Evolutionary conservation across 2,113 vertebrate species (phyloP).

Genomic region (Laticauda laticaudata): DNA sequence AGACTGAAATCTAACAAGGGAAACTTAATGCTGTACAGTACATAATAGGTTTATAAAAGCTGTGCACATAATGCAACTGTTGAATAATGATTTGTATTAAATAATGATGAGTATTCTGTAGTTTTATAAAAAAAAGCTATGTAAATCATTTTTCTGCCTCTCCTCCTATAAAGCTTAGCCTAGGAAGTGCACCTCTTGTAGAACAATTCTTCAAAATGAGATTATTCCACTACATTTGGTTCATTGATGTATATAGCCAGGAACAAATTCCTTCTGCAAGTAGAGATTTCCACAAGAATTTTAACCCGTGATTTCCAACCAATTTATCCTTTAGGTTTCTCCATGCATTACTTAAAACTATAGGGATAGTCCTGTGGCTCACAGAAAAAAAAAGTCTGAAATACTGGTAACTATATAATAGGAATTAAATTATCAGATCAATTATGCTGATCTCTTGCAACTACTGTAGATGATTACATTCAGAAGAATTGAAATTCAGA

Average conservation of each 20-base stretch:
- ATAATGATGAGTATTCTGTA: not conserved
- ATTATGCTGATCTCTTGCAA: not conserved
- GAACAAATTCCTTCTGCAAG: not conserved
- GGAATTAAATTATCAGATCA: not conserved
- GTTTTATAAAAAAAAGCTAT: not conserved
- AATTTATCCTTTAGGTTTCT: not conserved
- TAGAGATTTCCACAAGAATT: not conserved
- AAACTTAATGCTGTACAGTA: not conserved
- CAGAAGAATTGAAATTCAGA: not conserved
- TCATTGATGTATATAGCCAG: not conserved
- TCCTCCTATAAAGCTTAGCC: not conserved
- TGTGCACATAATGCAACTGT: not conserved
- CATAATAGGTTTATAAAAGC: not conserved
- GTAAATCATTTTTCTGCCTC: not conserved
- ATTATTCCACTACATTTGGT: not conserved
- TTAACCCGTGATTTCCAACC: not conserved
- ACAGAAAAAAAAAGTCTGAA: not conserved
- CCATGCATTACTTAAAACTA: not conserved
- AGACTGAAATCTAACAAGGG: not conserved
- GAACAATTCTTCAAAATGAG: not conserved
- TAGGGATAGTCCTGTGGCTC: not conserved
- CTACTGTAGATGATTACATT: not conserved
- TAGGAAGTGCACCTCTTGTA: not conserved
- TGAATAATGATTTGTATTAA: not conserved
- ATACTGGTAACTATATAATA: not conserved